phyloP scores from a whole-genome alignment of 64 coral and sea anemone species.

The Montipora cactus region DNA sequence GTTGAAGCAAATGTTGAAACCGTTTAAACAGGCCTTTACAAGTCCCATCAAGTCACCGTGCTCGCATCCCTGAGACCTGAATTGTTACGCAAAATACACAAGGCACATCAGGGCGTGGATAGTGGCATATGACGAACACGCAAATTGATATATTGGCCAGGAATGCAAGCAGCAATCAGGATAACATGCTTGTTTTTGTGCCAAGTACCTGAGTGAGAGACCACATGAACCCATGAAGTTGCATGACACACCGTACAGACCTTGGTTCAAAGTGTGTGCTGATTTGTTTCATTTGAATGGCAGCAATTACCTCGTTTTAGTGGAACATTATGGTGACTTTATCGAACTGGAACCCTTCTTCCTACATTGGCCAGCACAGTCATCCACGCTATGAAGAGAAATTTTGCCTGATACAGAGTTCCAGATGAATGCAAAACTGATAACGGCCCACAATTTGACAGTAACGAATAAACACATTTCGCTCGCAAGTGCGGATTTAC shows the following conservation, averaged over 20 bases:
- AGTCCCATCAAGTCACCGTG: constrained; percentile 52
- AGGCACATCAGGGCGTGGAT: constrained; percentile 50
- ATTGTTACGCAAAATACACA: constrained; percentile 36
- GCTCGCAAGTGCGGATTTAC: no score
- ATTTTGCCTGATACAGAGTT: no score
- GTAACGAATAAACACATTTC: no score
- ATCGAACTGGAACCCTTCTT: no score
- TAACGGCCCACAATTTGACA: no score
- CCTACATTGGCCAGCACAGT: no score
- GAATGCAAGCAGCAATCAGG: not conserved
- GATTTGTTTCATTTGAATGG: no score
- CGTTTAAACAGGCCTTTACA: not conserved
- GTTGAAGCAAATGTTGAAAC: no score
- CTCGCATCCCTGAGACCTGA: constrained; percentile 18
- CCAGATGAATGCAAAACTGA: no score
- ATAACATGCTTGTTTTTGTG: not conserved
- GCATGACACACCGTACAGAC: not conserved
- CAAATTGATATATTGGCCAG: not conserved
- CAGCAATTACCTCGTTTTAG: no score
- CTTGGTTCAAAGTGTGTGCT: not conserved
- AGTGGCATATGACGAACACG: constrained; percentile 15
- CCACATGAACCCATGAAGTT: not conserved
- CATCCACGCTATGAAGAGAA: no score
- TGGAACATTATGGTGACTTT: no score
- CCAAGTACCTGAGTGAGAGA: not conserved